A percentile compares a stretch with the other conserved stretches of the same genome.
These are phyloP conservation scores for Drosophila leontia DNA, from an alignment of 1,140 invertebrate genomes.

Conservation along the genomic window DNA sequence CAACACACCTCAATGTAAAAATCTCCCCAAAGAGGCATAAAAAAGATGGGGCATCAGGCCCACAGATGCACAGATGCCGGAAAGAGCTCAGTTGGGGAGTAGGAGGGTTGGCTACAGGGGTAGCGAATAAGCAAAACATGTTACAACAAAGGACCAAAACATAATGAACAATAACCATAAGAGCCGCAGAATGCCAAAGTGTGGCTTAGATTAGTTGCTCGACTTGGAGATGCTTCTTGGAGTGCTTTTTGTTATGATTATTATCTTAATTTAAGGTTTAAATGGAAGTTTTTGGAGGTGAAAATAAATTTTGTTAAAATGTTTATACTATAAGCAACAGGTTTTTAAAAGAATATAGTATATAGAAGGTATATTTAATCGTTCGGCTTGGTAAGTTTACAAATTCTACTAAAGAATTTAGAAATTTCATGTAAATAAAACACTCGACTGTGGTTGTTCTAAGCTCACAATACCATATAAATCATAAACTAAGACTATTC, in stretches of 20 bases:
- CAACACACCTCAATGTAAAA: slow-evolving; percentile 65
- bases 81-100: slow-evolving; percentile 2
- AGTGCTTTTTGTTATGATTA: not conserved
- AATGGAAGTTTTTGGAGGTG: too few relatives aligned
- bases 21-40: slow-evolving; percentile 58
- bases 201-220: slow-evolving; percentile 15
- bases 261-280: not conserved
- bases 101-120: not conserved
- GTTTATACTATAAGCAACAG: not conserved
- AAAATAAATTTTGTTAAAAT: too few relatives aligned
- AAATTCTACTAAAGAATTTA: too few relatives aligned
- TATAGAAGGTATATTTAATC: too few relatives aligned
- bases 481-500: too few relatives aligned
- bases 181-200: slow-evolving; percentile 27
- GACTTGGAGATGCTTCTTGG: slow-evolving; percentile 7
- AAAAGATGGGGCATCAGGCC: slow-evolving; percentile 39
- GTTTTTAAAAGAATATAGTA: too few relatives aligned
- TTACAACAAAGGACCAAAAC: slow-evolving; percentile 54
- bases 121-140: slow-evolving; percentile 35
- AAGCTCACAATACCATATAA: too few relatives aligned
- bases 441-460: too few relatives aligned
- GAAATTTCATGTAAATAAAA: too few relatives aligned
- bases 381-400: too few relatives aligned
- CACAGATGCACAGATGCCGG: slow-evolving; percentile 32
- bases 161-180: slow-evolving; percentile 54